Base-by-base conservation (phyloP, 2,113 vertebrate genomes). In the Melierax canorus region DNA sequence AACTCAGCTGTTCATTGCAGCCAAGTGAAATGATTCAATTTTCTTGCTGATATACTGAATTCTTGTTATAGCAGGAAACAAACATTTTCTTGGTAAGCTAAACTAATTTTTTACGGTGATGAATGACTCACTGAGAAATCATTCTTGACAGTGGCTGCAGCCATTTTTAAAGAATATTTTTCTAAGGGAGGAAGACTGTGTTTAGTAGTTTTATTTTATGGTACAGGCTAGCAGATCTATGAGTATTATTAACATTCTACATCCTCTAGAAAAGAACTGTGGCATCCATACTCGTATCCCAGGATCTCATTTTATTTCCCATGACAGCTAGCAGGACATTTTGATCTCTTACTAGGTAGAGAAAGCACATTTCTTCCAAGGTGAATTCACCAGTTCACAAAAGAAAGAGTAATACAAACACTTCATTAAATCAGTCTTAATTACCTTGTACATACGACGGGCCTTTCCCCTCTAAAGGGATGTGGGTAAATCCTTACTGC, bases 71-170 rank as follows among this genome's bases (percentile, higher is more conserved):
- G 82, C 85, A 92, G 95, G 94, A 96, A 97, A 97, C 73, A 97
- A 97, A 95, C 69, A 88, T 93, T 97, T 96, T 97, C 87, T 93
- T 86, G 50, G 80, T 94, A 91, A 93, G 73, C 34, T 94, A 94
- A 96, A 94, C 43, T 94, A 27, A 86, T 90, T 97, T 96, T 96
- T 94, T 88, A 88, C 9, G 7, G 58, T 90, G 85, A 95, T 86
- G 94, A 94, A 94, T 97, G 95, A 98, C 76, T 98, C 96, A 97
- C 58, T 95, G 94, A 95, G 86, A 96, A 98, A 97, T 95, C 48
- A 43, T 92, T 97, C 96, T 88, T 96, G 89, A 97, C 87, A 88
- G 46, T 74, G 81, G 59, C n/a, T 79, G 69, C 32, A 95, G 90
- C 56, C 89, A 95, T 83, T 90, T 93, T 94, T 91, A 71, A 94